These are phyloP conservation scores for Callorhinus ursinus DNA, from an alignment of 2,113 vertebrate genomes.

Conservation along the genomic window DNA sequence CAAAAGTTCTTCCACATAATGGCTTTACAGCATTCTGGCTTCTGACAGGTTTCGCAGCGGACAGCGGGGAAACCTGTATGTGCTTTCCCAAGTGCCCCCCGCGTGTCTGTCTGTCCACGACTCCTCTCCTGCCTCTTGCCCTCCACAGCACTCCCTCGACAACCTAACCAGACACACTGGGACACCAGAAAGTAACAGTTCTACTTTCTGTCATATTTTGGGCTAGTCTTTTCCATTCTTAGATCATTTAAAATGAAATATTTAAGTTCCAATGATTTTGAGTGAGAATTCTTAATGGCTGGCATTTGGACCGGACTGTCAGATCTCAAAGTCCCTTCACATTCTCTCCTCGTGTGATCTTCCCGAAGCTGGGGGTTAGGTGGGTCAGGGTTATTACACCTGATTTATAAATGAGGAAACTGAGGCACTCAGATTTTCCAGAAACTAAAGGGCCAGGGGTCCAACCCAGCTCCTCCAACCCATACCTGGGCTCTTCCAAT, in stretches of 20 bases:
- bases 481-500: too few species aligned
- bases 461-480: background rate
- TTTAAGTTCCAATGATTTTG: background rate
- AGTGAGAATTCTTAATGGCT: background rate
- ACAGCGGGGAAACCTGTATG: background rate
- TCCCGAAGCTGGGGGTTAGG: background rate
- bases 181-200: background rate
- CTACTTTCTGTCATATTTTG: background rate
- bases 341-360: background rate
- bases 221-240: background rate
- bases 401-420: background rate
- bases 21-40: background rate
- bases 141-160: background rate
- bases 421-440: background rate
- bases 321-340: background rate
- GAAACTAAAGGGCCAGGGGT: background rate
- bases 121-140: background rate
- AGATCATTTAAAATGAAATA: background rate
- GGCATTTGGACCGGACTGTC: background rate
- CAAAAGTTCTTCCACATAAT: background rate
- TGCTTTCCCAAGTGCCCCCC: background rate
- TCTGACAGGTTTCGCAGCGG: background rate
- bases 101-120: background rate
- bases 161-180: background rate
- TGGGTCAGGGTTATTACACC: too few species aligned